Conservation (phyloP, 2,113 vertebrate species). For the Cavia porcellus region DNA sequence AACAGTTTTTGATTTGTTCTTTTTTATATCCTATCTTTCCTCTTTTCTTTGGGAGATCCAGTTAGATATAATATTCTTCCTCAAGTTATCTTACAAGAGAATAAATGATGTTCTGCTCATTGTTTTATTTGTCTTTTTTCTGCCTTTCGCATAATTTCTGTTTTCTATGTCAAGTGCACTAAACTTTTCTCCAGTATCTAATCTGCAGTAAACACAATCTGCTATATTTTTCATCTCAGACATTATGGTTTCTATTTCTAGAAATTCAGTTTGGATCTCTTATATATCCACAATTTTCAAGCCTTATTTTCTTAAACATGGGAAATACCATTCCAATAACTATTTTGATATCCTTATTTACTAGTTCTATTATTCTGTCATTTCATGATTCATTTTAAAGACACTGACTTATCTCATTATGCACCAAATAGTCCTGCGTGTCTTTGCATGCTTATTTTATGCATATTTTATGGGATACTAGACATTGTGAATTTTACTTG, state of each 20-base stretch:
- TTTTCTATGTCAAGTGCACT: not conserved
- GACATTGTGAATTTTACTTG: conserved; percentile 1
- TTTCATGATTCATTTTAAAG: conserved; percentile 29
- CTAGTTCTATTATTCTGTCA: not conserved
- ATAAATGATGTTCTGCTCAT: not conserved
- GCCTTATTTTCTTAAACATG: conserved; percentile 49
- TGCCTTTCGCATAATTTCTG: not conserved
- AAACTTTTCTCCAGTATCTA: not conserved
- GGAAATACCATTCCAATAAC: conserved; percentile 46
- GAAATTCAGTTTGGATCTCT: not conserved
- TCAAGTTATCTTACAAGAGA: not conserved
- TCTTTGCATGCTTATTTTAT: conserved; percentile 9
- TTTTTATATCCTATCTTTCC: not conserved
- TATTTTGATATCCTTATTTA: not conserved
- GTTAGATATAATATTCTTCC: not conserved
- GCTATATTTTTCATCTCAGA: not conserved
- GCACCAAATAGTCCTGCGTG: not conserved
- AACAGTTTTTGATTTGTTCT: not conserved
- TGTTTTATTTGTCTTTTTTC: not conserved
- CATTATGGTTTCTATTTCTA: conserved; percentile 16
- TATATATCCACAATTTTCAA: not conserved
- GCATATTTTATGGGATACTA: not conserved
- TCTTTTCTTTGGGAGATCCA: not conserved
- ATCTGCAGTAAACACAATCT: not conserved
- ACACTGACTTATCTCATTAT: not conserved